These are phyloP conservation scores for Ascidia mentula DNA, from an alignment of 23 tunicate species.

Conservation along the genomic window DNA sequence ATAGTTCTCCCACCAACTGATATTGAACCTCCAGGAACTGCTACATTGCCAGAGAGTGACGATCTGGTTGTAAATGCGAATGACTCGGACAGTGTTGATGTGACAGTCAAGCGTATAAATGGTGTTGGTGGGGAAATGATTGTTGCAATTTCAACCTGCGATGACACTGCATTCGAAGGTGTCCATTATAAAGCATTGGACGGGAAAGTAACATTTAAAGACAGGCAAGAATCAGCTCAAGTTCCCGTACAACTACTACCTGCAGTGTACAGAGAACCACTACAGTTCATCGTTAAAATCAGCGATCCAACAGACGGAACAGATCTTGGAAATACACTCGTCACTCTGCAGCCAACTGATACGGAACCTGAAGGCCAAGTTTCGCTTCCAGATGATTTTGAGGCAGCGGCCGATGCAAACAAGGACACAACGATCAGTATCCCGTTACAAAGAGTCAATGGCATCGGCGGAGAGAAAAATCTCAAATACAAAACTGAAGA, in stretches of 20 bases:
- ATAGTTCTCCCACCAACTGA: constrained; percentile 8
- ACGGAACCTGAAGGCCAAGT: constrained; percentile 1
- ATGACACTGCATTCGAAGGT: constrained; percentile 41
- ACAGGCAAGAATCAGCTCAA: neutral
- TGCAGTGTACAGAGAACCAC: constrained; percentile 19
- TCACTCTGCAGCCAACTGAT: constrained; percentile 9
- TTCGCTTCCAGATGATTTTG: neutral
- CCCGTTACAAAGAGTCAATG: constrained; percentile 34
- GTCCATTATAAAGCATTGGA: constrained; percentile 7
- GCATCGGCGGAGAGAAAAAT: constrained; percentile 11
- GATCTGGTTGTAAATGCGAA: constrained; percentile 5
- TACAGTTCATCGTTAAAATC: constrained; percentile 24
- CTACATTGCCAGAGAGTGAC: neutral
- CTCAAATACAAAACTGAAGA: neutral
- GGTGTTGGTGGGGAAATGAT: constrained; percentile 28
- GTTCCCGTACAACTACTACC: constrained; percentile 11
- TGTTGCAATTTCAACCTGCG: neutral
- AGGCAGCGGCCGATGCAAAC: neutral
- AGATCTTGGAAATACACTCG: neutral
- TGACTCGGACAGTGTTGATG: neutral
- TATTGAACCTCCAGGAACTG: neutral
- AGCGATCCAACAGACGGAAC: constrained; percentile 14
- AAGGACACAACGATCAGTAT: neutral
- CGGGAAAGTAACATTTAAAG: neutral
- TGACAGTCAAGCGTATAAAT: constrained; percentile 2